Conservation (phyloP, 2,113 vertebrate genomes). For the Microtus pennsylvanicus region DNA sequence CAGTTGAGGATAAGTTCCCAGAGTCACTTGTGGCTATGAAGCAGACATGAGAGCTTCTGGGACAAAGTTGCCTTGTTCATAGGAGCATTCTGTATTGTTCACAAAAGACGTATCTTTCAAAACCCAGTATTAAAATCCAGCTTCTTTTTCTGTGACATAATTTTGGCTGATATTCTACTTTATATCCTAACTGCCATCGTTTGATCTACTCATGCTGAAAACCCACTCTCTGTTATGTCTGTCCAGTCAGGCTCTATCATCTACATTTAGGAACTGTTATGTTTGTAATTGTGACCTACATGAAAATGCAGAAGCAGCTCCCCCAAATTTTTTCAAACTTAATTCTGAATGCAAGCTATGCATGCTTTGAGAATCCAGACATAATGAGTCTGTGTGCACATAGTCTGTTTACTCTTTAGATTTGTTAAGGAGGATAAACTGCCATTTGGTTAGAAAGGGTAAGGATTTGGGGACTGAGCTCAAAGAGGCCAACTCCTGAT, state of each 20-base stretch:
- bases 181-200: background rate
- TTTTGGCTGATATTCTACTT: background rate
- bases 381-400: background rate
- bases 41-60: background rate
- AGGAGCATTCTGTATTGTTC: fast-evolving
- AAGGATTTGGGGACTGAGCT: background rate
- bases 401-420: background rate
- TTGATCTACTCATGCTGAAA: background rate
- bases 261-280: background rate
- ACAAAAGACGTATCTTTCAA: background rate
- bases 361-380: background rate
- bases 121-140: too few relatives aligned
- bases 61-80: background rate
- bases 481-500: background rate
- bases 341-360: background rate
- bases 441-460: background rate
- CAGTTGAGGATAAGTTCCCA: background rate
- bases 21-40: background rate
- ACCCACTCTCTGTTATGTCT: slow-evolving; percentile 29
- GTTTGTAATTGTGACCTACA: background rate
- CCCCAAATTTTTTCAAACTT: background rate
- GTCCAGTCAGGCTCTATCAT: background rate
- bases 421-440: background rate
- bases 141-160: background rate
- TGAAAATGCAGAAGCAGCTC: background rate